Conservation (phyloP, 1,140 invertebrate genomes). For the Meloidogyne hapla region DNA sequence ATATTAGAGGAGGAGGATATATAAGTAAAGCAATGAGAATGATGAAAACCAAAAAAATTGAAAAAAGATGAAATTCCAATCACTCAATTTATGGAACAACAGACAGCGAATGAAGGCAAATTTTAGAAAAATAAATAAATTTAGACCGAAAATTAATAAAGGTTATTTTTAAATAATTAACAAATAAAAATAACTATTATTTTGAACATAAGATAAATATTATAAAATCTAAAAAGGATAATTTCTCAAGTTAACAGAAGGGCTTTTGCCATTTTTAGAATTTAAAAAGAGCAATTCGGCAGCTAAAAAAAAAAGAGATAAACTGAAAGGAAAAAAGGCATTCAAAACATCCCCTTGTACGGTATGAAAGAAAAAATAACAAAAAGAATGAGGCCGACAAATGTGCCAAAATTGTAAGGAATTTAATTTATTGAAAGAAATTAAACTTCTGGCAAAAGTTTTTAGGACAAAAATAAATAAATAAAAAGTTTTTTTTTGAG, state of each 20-base stretch:
- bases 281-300: neutral
- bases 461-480: neutral
- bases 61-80: too few relatives aligned
- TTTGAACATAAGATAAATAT: too few relatives aligned
- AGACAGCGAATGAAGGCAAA: too few relatives aligned
- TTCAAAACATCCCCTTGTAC: neutral
- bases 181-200: too few relatives aligned
- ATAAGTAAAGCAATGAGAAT: neutral
- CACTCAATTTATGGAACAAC: too few relatives aligned
- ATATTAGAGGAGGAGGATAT: too few relatives aligned
- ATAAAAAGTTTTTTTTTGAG: neutral
- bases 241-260: too few relatives aligned
- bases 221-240: too few relatives aligned
- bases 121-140: too few relatives aligned
- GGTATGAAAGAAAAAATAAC: neutral
- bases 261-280: neutral
- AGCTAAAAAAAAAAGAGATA: neutral
- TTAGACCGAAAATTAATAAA: too few relatives aligned
- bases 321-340: neutral
- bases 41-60: neutral
- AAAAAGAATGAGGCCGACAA: neutral
- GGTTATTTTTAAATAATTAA: too few relatives aligned
- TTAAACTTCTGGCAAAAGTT: neutral
- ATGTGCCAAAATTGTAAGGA: neutral
- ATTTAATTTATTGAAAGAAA: constrained; percentile 1